Base-by-base conservation (phyloP, 2,113 vertebrate genomes). In the Lichenostomus cassidix region DNA sequence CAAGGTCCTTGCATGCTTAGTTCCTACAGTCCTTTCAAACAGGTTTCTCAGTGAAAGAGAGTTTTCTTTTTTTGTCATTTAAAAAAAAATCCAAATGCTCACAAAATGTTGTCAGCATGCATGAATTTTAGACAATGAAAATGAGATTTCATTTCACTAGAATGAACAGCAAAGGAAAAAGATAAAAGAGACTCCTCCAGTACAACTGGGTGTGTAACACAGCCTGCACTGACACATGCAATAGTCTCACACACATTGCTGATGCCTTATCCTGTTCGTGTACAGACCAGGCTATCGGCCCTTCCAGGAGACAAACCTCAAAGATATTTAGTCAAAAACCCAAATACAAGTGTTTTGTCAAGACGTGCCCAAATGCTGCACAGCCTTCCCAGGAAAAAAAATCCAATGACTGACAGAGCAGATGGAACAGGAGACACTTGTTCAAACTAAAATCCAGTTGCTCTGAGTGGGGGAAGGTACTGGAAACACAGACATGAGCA, bases 271-370 rank as follows among this genome's bases (percentile, higher is more conserved):
- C 42, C 59, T 44, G 19, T 12, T 65, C 31, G n/a, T 31, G 9
- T 50, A 25, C 3, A 46, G 46, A 49, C 8, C 41, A 44, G 80
- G 37, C 29, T 24, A 49, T 8, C 0, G 0, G 15, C 56, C 23
- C 9, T 4, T 49, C 17, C 28, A 33, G 39, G 56, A 50, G 35
- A 90, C 23, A 78, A 90, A 35, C 11, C 50, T 47, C 42, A 25
- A 74, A 70, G 42, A 31, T n/a, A 23, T 22, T 59, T 50, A 37
- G 21, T 49, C n/a, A 94, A 42, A 87, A 87, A 24, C 12, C 33
- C 59, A 46, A 67, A 67, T 3, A 16, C 15, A 59, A 77, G 8
- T 15, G 16, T 67, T 87, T 78, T 2, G 0, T 46, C 42, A 75
- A 67, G 60, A 84, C 0, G 1, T 5, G 14, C 42, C 46, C 60